A percentile compares a stretch with the other conserved stretches of the same genome.
Conservation (phyloP, 2,888 invertebrate species). For the Trisateles emortualis region DNA sequence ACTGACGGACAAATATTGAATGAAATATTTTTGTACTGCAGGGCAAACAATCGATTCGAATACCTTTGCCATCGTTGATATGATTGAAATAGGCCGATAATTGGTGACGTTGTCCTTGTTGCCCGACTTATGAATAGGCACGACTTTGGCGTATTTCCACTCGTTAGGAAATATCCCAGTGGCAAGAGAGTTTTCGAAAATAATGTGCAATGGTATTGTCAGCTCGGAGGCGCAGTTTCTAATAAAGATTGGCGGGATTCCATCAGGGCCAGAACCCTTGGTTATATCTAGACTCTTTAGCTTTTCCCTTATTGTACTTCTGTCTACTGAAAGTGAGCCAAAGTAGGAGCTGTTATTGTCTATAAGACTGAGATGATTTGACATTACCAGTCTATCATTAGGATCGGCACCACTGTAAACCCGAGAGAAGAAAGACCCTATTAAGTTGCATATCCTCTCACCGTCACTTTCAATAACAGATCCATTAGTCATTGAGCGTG, state of each 20-base stretch:
- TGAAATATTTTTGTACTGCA: no score
- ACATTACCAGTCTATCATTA: not conserved
- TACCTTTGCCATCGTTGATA: no score
- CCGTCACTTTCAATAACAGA: not conserved
- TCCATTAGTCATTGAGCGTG: constrained; percentile 1
- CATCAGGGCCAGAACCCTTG: not conserved
- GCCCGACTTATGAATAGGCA: no score
- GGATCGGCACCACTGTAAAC: not conserved
- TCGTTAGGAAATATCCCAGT: not conserved
- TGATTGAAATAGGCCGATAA: constrained; percentile 1
- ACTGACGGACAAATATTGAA: no score
- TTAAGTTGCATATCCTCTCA: not conserved
- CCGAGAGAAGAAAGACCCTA: not conserved
- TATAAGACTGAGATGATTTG: not conserved
- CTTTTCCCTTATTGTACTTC: not conserved
- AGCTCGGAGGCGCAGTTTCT: not conserved
- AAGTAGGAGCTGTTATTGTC: no score
- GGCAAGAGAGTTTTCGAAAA: not conserved
- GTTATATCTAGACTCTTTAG: not conserved
- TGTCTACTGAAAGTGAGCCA: no score
- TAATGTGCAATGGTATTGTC: not conserved
- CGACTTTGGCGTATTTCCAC: constrained; percentile 9
- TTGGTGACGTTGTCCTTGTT: not conserved
- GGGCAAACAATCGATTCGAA: no score
- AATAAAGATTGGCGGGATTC: not conserved